These are phyloP conservation scores for Pseudopodoces humilis DNA, from an alignment of 2,113 vertebrate species.

Conservation along the genomic window DNA sequence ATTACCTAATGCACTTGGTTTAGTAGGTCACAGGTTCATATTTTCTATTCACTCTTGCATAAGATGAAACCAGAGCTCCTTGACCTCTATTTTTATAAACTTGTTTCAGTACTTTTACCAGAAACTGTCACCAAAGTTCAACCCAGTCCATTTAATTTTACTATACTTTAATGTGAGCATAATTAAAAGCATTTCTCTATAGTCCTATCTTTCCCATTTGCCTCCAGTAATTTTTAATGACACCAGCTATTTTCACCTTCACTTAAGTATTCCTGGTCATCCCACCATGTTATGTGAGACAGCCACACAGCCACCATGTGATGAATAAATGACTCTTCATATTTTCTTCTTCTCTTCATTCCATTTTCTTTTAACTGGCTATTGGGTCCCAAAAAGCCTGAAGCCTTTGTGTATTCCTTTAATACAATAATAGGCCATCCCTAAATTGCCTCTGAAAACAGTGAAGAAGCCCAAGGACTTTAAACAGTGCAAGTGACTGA, in stretches of 20 bases:
- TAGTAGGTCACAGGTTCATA: neutral
- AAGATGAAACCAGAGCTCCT: conserved; percentile 15
- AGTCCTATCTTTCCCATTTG: neutral
- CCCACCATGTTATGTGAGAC: neutral
- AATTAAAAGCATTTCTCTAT: neutral
- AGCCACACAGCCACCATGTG: neutral
- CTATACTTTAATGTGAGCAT: neutral
- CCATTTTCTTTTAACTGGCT: neutral
- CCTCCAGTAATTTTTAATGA: neutral
- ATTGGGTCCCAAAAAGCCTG: neutral
- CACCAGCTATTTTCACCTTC: neutral
- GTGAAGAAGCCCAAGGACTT: neutral
- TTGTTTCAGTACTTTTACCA: conserved; percentile 11
- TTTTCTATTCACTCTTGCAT: neutral
- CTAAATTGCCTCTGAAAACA: neutral
- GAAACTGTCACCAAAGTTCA: neutral
- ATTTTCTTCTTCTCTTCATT: neutral
- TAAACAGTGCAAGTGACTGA: neutral
- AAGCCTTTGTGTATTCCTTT: neutral
- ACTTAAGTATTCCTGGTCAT: neutral
- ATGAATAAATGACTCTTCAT: neutral
- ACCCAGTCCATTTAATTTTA: neutral
- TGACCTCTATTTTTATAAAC: conserved; percentile 49
- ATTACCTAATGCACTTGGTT: neutral
- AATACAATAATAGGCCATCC: neutral